Base-by-base conservation (phyloP, 2,113 vertebrate genomes). In the Alces alces region DNA sequence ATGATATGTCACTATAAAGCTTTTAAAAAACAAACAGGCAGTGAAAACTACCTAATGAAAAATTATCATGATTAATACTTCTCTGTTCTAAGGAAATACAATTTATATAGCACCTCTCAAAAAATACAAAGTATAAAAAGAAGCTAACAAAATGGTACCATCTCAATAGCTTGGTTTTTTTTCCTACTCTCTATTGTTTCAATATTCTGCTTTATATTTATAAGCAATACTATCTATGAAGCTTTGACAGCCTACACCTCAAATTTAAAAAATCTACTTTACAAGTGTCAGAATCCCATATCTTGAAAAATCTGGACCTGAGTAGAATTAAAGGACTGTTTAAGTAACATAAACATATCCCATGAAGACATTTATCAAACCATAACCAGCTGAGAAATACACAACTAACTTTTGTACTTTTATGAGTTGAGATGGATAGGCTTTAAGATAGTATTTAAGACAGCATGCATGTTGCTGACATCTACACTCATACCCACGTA, bases 21-120 rank as follows among this genome's bases (percentile, higher is more conserved):
- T 58, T 97, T 58, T 85, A 33, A 92, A 97, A 95, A 95, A 36
- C 84, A 82, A 55, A 78, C 4, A n/a, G 3, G 61, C 28, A 87
- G 8, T 91, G 27, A 70, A 97, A 55, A 95, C 2, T 39, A 92
- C 14, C 52, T 36, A 64, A 57, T 50, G n/a, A 89, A 96, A 80
- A 80, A 5, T 73, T 60, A 73, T 92, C 85, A 96, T 76, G 8
- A 28, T 47, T 94, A 43, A 83, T 61, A 73, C 5, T 79, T 96
- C 45, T 84, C 39, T 39, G 55, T 45, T 3, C 43, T 93, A 80
- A 82, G 23, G 15, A 91, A 92, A 57, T 25, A 2, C 87, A 86
- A 80, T 57, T 95, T 86, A 96, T 21, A 76, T 1, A 90, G 36
- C 14, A 88, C 14, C 6, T 93, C 15, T 76, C 45, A 43, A 91